Evolutionary conservation across 2,113 vertebrate genomes (phyloP).

Genomic region (Carlito syrichta): DNA sequence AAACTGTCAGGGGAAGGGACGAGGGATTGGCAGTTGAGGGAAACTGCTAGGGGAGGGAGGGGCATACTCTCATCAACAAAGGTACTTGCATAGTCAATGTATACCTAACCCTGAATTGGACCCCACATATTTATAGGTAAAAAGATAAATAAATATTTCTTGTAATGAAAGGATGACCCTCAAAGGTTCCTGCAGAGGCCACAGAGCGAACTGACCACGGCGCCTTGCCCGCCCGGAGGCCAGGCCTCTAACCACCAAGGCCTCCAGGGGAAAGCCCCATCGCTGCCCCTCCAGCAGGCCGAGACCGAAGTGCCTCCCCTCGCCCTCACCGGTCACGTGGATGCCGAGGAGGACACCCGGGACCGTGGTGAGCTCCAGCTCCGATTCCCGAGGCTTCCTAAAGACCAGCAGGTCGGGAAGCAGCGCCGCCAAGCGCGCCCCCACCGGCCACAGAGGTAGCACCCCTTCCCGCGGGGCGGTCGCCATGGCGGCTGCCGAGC

Average conservation of each 20-base stretch:
- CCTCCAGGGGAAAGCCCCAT: neutral
- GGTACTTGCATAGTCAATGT: too few species aligned
- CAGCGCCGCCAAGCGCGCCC: constrained; percentile 58
- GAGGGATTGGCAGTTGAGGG: too few species aligned
- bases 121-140: too few species aligned
- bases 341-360: constrained; percentile 69
- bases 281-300: neutral
- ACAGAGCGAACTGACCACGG: accelerated
- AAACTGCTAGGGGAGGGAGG: too few species aligned
- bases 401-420: constrained; percentile 73
- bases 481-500: neutral
- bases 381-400: neutral
- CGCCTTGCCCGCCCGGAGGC: too few species aligned
- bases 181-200: too few species aligned
- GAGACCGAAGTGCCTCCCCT: neutral
- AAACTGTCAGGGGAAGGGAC: too few species aligned
- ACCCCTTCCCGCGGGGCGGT: neutral
- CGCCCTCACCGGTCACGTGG: constrained; percentile 68
- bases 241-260: neutral
- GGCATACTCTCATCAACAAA: too few species aligned
- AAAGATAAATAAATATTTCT: too few species aligned
- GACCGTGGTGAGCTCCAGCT: constrained; percentile 50
- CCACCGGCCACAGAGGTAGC: neutral
- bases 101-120: too few species aligned
- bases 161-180: too few species aligned